phyloP scores from a whole-genome alignment of 2,113 vertebrate genomes.

The Barnardius zonarius region DNA sequence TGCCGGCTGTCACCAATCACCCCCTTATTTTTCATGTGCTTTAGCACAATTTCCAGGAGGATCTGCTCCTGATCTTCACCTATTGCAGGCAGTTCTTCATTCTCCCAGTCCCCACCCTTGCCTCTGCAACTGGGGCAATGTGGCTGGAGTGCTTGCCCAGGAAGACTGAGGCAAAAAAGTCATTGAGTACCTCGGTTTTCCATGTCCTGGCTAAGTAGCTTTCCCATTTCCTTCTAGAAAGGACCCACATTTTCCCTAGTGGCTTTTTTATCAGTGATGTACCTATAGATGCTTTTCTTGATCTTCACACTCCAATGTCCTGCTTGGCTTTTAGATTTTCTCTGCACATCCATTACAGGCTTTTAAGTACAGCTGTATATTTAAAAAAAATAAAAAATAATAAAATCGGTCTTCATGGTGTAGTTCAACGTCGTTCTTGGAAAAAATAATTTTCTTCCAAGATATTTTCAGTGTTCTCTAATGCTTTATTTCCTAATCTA shows the following conservation, averaged over 20 bases:
- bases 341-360: not conserved
- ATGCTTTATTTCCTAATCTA: conserved; percentile 24
- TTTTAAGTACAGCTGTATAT: not conserved
- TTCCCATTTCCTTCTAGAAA: not conserved
- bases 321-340: not conserved
- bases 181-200: not conserved
- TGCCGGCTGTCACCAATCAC: not conserved
- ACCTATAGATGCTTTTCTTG: not conserved
- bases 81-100: not conserved
- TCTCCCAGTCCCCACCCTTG: not conserved
- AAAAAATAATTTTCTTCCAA: conserved; percentile 10
- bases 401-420: not conserved
- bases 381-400: not conserved
- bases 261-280: accelerated
- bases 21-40: not conserved
- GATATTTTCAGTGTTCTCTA: not conserved
- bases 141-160: not conserved
- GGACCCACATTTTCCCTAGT: not conserved
- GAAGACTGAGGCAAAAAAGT: not conserved
- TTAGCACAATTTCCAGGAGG: not conserved
- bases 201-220: not conserved
- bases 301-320: not conserved
- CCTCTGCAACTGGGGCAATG: not conserved
- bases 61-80: not conserved
- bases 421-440: not conserved